A percentile compares a stretch with the other conserved stretches of the same genome.
Evolutionary conservation across 2,113 vertebrate genomes (phyloP).

Genomic region (Crotalus horridus): DNA sequence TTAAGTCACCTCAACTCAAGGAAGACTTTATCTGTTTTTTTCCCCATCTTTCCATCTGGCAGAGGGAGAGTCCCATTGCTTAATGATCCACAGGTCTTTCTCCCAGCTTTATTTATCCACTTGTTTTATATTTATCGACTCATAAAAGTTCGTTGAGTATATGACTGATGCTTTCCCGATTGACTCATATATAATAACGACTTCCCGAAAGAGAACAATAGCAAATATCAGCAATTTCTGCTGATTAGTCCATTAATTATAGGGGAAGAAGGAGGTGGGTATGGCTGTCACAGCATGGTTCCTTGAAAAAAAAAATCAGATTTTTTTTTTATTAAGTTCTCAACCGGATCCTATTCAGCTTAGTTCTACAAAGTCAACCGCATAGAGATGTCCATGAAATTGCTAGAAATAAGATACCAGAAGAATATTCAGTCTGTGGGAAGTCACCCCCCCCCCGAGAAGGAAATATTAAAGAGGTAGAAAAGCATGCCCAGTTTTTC

Average conservation of each 20-base stretch:
- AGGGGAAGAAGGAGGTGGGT: background rate
- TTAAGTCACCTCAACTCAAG: background rate
- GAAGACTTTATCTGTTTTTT: background rate
- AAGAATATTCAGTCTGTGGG: background rate
- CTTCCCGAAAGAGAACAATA: background rate
- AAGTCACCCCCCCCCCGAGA: too few relatives aligned
- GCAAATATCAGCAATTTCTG: background rate
- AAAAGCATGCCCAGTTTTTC: too few relatives aligned
- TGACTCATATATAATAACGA: background rate
- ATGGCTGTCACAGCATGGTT: background rate
- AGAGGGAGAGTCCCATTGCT: background rate
- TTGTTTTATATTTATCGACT: background rate
- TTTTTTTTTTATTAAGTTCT: background rate
- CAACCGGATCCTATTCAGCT: background rate
- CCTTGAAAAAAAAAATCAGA: background rate
- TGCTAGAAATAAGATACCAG: background rate
- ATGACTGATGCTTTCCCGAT: background rate
- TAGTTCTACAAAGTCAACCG: background rate
- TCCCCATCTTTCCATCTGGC: background rate
- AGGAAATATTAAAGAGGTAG: too few relatives aligned
- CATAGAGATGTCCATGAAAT: background rate
- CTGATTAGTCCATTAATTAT: background rate
- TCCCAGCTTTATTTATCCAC: background rate
- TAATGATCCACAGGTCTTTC: background rate
- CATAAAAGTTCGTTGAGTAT: background rate